A percentile compares a stretch with the other conserved stretches of the same genome.
phyloP scores from a whole-genome alignment of 2,797 vertebrate genomes.

The Apogon hyalosoma region DNA sequence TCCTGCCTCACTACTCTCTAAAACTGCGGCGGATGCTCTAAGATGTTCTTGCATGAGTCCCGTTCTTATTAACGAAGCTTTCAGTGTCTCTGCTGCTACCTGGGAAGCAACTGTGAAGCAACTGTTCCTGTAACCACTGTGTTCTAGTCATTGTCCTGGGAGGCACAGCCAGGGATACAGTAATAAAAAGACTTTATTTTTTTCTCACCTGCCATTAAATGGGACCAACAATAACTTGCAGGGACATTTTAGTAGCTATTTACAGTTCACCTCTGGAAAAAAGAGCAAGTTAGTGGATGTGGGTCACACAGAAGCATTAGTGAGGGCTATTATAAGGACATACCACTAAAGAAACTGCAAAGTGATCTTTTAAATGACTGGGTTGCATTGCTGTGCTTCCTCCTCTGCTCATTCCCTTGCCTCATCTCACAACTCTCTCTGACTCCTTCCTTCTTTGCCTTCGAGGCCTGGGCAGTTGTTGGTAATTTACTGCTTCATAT shows the following conservation, averaged over 20 bases:
- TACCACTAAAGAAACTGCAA: slow-evolving; percentile 26
- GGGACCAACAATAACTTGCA: slow-evolving; percentile 26
- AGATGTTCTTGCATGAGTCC: slow-evolving; percentile 11
- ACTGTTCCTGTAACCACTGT: slow-evolving; percentile 34
- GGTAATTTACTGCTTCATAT: slow-evolving; percentile 67
- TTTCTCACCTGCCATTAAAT: slow-evolving; percentile 40
- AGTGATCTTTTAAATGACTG: slow-evolving; percentile 47
- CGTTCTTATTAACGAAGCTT: slow-evolving; percentile 22
- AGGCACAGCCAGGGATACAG: slow-evolving; percentile 36
- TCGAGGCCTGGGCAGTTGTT: slow-evolving; percentile 35
- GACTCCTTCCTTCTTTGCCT: slow-evolving; percentile 25
- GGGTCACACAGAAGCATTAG: slow-evolving; percentile 8
- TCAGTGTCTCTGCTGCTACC: slow-evolving; percentile 33
- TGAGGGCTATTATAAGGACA: slow-evolving; percentile 1
- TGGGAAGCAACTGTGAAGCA: slow-evolving; percentile 31
- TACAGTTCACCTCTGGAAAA: slow-evolving; percentile 14
- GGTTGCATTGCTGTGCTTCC: slow-evolving; percentile 44
- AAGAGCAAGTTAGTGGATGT: slow-evolving; percentile 13
- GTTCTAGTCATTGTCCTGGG: slow-evolving; percentile 22
- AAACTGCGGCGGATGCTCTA: slow-evolving; percentile 29
- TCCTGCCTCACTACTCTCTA: slow-evolving; percentile 1
- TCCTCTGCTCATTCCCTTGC: slow-evolving; percentile 27
- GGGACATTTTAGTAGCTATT: slow-evolving; percentile 31
- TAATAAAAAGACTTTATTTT: slow-evolving; percentile 29
- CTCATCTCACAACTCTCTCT: slow-evolving; percentile 42